Conservation (phyloP, 2,888 invertebrate species). For the Drosophila dives region DNA sequence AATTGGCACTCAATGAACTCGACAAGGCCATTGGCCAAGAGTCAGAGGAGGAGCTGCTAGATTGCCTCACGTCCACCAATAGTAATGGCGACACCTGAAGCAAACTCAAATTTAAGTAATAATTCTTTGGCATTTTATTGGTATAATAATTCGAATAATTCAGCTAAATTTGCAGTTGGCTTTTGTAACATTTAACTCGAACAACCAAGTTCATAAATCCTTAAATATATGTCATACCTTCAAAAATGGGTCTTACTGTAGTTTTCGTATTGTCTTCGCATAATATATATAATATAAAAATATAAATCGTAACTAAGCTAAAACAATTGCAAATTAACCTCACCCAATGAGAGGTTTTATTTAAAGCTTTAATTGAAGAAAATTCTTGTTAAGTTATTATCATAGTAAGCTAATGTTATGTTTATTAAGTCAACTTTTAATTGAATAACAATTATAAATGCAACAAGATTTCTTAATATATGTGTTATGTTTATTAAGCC, state of each 20-base stretch:
- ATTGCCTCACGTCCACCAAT: neutral
- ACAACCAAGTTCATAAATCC: neutral
- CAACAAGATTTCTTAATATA: neutral
- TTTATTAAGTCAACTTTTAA: neutral
- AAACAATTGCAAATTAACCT: neutral
- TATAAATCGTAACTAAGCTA: neutral
- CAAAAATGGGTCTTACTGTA: too few relatives aligned
- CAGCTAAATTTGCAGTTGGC: neutral
- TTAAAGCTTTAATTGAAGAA: neutral
- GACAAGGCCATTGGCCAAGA: neutral
- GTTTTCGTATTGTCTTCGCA: neutral
- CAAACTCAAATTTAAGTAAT: neutral
- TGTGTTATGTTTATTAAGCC: neutral
- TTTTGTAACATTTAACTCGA: neutral
- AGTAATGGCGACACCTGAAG: neutral
- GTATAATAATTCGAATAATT: neutral
- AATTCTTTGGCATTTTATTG: neutral
- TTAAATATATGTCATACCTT: neutral
- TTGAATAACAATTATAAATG: neutral
- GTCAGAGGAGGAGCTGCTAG: neutral
- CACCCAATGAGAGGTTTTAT: neutral
- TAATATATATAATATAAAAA: neutral
- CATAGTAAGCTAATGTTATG: neutral
- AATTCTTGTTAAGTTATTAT: neutral
- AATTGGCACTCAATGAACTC: neutral